Base-by-base conservation (phyloP, 2,888 invertebrate species). In the Lottia gigantea region DNA sequence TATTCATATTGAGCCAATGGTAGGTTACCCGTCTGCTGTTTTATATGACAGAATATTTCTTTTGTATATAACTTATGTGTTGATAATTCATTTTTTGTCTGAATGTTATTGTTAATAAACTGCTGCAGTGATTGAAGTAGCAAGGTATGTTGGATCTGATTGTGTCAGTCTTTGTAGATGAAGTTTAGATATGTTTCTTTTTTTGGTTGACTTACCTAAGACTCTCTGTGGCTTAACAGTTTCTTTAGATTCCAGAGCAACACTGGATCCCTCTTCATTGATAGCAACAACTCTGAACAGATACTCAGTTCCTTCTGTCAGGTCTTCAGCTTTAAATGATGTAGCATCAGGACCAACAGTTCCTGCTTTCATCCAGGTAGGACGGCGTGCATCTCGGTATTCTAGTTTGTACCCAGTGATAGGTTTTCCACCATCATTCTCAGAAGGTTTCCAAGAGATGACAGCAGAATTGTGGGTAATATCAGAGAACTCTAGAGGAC, bases 181-280 rank as follows among this genome's bases (percentile, higher is more conserved):
- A n/a, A n/a, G n/a, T n/a, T 31, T 31, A 6, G 40, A 4, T 40
- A 8, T 40, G 70, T 1, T 40, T n/a, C 7, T 40, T 40, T 40
- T 8, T 11, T 1, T 4, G 8, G 40, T 75, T 47, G 4, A 68
- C 79, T 78, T 71, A 85, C 85, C 76, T 15, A 78, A 65, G 31
- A 75, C 76, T 62, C 75, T 78, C 72, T 80, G 80, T 14, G 83
- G 80, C 66, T 74, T 79, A 55, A 82, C 72, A 3, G 81, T 72
- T 61, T 81, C 83, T n/a, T 76, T 74, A 3, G 78, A 73, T 61
- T 83, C 95, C 66, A 96, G 95, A 0, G 97, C 94, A 78, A 95
- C 95, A 61, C 97, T 95, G 0, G 94, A 94, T 2, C 98, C 98
- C 1, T 97, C 97, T 79, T 94, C 94, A 90, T 95, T 95, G 25